Evolutionary conservation across 2,113 vertebrate species (phyloP).

Genomic region (Tricholaema leucomelas): DNA sequence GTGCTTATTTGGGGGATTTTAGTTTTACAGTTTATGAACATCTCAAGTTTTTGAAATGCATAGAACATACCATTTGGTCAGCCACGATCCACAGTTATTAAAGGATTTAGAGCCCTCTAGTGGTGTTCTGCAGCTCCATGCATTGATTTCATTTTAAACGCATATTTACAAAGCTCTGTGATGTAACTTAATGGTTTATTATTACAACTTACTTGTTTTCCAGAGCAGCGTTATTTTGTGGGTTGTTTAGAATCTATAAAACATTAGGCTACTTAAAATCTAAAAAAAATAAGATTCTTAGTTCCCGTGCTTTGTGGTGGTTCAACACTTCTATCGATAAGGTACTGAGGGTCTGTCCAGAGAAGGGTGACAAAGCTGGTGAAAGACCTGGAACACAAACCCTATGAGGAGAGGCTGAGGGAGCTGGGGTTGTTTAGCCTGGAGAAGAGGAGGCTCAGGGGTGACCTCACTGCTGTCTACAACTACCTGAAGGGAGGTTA

Average conservation of each 20-base stretch:
- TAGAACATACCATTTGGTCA: background rate
- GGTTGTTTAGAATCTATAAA: background rate
- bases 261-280: background rate
- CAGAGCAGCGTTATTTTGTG: background rate
- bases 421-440: no score
- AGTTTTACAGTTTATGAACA: background rate
- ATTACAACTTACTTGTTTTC: background rate
- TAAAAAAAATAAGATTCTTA: background rate
- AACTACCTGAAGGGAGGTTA: no score
- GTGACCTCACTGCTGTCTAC: no score
- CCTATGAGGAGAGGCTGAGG: no score
- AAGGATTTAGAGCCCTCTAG: constrained; percentile 58
- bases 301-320: background rate
- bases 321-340: background rate
- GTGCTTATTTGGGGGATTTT: background rate
- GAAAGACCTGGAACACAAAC: no score
- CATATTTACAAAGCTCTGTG: background rate
- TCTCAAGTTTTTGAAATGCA: background rate
- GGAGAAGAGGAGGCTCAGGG: no score
- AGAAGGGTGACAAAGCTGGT: no score
- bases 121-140: background rate
- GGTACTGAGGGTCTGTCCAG: background rate
- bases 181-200: background rate
- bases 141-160: background rate
- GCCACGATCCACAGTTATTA: background rate